Conservation (phyloP, 2,797 vertebrate genomes). For the Chiroxiphia lanceolata region DNA sequence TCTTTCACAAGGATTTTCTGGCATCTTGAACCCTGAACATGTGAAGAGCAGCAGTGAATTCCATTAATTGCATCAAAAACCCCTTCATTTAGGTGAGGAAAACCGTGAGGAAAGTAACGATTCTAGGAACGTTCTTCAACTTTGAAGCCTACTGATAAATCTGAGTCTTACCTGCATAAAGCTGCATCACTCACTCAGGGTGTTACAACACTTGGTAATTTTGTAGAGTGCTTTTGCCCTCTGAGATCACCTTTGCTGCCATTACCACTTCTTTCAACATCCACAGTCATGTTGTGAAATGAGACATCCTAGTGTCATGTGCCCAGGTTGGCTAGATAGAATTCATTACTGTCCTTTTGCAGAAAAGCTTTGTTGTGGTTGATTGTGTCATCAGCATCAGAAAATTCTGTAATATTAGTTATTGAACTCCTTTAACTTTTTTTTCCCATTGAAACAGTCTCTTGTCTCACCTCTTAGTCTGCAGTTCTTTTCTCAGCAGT, state of each 20-base stretch:
- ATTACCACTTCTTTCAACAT: not conserved
- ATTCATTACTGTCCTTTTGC: not conserved
- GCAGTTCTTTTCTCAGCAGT: not conserved
- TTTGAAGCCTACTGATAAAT: not conserved
- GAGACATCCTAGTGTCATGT: not conserved
- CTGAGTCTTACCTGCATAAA: not conserved
- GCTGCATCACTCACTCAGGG: not conserved
- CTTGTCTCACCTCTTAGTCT: not conserved
- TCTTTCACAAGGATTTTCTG: not conserved
- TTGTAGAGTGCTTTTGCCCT: not conserved
- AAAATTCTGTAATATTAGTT: not conserved
- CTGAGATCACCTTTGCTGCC: not conserved
- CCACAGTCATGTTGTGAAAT: not conserved
- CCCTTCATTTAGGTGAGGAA: not conserved
- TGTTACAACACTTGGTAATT: not conserved
- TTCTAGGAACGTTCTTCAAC: not conserved
- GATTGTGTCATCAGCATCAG: not conserved
- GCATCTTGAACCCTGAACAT: not conserved
- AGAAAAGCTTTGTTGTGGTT: not conserved
- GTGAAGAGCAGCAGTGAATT: not conserved
- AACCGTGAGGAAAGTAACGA: not conserved
- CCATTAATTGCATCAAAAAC: not conserved
- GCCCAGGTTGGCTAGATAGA: not conserved
- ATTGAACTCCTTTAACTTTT: not conserved
- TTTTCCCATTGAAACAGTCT: not conserved